Evolutionary conservation across 2,888 invertebrate genomes (phyloP), one percentile per base, ranked within the genome.

Genomic region (Tillus elongatus): DNA sequence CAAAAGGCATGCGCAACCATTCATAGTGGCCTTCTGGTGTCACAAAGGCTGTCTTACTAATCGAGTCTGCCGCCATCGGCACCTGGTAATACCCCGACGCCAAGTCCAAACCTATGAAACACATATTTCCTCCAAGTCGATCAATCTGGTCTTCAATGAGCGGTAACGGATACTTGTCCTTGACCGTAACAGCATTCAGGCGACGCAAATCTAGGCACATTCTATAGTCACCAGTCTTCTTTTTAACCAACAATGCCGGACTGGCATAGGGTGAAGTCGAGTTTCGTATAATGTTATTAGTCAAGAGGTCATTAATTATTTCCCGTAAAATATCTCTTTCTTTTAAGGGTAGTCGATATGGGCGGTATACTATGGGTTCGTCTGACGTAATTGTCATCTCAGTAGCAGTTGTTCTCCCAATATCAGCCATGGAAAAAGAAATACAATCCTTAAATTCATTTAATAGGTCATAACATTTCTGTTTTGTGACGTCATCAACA

Each of bases 21-120:
- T 58, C 51, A 30, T 42, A 59, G 3, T 52, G 40, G 2, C 56
- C 56, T 30, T 56, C 53, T 1, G 52, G 53, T 1, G 54, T 58
- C 3, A 49, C 47, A 27, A 58, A 54, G 0, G 53, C 58, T 1
- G 57, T 62, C 35, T 56, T 56, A 1, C 31, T 37, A 2, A 52
- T 46, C 11, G 52, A 52, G 2, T 47, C 45, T 29, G 41, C 26
- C 2, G 37, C 38, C 29, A 60, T 47, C 4, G 49, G 52, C 4
- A 61, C 51, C 36, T 56, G 58, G 16, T 50, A 42, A 45, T 50
- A 50, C 0, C 56, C 60, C 0, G 42, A 39, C 1, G 45, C 43
- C 29, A 54, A 29, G 40, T 58, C 57, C 4, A 58, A 35, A 4
- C 36, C 36, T 1, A 49, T 49, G 29, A 47, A 58, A 36, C 43